Base-by-base conservation (phyloP, 1,140 invertebrate genomes). In the Parasteatoda tepidariorum region DNA sequence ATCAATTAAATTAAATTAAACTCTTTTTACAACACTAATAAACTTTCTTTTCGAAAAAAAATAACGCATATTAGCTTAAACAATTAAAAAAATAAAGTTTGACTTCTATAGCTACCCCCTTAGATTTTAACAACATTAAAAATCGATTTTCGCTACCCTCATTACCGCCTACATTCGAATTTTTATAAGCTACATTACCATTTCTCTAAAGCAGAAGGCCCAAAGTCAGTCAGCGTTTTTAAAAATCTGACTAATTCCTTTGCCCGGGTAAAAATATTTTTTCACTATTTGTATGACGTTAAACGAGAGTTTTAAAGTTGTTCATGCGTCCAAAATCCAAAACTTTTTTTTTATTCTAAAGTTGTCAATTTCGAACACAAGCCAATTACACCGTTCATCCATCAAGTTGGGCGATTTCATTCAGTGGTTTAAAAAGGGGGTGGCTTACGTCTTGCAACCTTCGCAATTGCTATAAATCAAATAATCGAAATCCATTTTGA, bases 401-500 rank as follows among this genome's bases (percentile, higher is more conserved):
- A 79, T 79, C 75, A 79, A 79, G 34, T 7, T 31, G 75, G 75
- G 31, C 31, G 13, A 31, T 68, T 68, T 64, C 48, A 67, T 55
- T 55, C 31, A 9, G 18, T 0, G 55, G 11, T 54, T 28, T 55
- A 6, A 33, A 30, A 2, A 28, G 26, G 18, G 74, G 74, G 68
- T 11, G 68, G 68, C 33, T 26, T 22, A 26, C n/a, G 38, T 59
- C 18, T 61, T 5, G 22, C 18, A 54, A 57, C 18, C 75, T 30
- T 64, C 6, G 18, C 7, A 7, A 38, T 61, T n/a, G 41, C 41
- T 55, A 79, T 79, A 79, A 79, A 79, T 79, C 75, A 79, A 79
- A 79, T 79, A 62, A 79, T 79, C 38, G 75, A 79, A 79, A 79
- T 79, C 62, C 64, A 68, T 79, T 79, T 79, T 79, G 64, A 68